phyloP scores from a whole-genome alignment of 2,113 vertebrate species.

The Haliaeetus leucogaster region DNA sequence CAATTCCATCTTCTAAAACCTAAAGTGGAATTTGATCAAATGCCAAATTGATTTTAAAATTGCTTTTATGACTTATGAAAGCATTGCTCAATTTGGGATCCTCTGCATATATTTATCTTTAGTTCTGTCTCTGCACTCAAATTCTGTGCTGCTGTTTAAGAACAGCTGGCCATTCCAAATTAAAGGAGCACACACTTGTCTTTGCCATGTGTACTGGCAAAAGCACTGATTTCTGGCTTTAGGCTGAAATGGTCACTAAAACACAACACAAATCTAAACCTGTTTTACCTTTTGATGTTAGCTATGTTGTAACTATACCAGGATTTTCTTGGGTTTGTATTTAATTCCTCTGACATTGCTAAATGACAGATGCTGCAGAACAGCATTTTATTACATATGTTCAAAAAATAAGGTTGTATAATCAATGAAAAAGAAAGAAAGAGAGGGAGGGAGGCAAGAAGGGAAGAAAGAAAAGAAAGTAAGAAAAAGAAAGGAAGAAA shows the following conservation, averaged over 20 bases:
- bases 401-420: not conserved
- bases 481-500: no score
- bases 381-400: not conserved
- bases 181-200: not conserved
- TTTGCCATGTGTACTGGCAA: not conserved
- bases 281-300: not conserved
- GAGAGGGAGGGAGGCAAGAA: not conserved
- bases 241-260: not conserved
- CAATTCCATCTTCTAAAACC: not conserved
- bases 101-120: not conserved
- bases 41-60: constrained; percentile 13
- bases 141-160: not conserved
- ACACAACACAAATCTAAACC: not conserved
- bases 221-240: not conserved
- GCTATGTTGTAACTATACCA: not conserved
- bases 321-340: not conserved
- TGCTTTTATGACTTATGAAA: not conserved
- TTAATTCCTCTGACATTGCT: not conserved
- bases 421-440: not conserved
- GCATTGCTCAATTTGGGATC: not conserved
- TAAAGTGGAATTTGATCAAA: constrained; percentile 10
- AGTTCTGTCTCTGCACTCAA: not conserved
- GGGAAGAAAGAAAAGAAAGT: no score
- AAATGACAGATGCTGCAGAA: not conserved
- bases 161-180: not conserved